A percentile compares a stretch with the other conserved stretches of the same genome.
phyloP scores from a whole-genome alignment of 2,113 vertebrate genomes.

The Petrocephalus zakoni region DNA sequence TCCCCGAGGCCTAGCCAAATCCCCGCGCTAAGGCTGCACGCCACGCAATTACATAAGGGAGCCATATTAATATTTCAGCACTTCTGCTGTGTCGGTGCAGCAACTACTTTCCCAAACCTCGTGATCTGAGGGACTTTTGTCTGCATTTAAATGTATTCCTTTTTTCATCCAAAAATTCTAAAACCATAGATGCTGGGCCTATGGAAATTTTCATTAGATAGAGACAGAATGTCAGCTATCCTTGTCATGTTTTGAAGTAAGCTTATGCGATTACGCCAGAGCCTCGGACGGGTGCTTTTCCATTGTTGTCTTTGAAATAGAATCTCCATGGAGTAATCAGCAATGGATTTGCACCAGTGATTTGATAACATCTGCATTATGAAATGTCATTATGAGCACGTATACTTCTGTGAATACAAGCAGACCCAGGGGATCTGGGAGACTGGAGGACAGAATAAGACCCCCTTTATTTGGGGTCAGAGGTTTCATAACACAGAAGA shows the following conservation, averaged over 20 bases:
- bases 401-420: neutral
- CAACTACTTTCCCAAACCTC: neutral
- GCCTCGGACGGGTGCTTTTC: neutral
- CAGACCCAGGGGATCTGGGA: neutral
- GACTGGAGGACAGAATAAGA: neutral
- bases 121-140: neutral
- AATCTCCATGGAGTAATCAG: neutral
- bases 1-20: neutral
- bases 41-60: neutral
- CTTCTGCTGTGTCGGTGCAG: neutral
- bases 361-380: neutral
- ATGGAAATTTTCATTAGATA: neutral
- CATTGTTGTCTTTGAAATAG: neutral
- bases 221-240: neutral
- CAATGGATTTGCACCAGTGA: neutral
- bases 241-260: neutral
- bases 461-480: neutral
- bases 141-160: neutral
- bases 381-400: neutral
- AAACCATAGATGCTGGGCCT: neutral
- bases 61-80: slow-evolving; percentile 2
- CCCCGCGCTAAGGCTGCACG: neutral
- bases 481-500: neutral
- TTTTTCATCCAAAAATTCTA: neutral
- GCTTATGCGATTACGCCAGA: neutral